These are phyloP conservation scores for Achlya flavicornis DNA, from an alignment of 2,888 invertebrate species.

Conservation along the genomic window DNA sequence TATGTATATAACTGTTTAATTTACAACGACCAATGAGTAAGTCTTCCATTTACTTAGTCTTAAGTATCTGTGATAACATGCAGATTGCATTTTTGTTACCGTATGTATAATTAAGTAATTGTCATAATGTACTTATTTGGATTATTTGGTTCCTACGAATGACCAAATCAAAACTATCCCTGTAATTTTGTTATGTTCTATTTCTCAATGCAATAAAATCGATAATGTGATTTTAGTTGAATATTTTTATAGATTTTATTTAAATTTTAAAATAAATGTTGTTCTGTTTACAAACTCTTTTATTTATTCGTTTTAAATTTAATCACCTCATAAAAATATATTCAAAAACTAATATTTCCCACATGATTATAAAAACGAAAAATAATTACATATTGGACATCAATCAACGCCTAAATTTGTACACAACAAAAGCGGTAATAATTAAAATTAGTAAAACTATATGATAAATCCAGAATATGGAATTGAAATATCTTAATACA, in stretches of 20 bases:
- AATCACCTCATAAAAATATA: slow-evolving; percentile 13
- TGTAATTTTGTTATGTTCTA: neutral
- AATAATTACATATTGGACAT: neutral
- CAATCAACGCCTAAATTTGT: slow-evolving; percentile 38
- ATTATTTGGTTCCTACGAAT: slow-evolving; percentile 27
- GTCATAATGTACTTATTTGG: slow-evolving; percentile 18
- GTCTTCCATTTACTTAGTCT: slow-evolving; percentile 31
- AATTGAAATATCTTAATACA: slow-evolving; percentile 66
- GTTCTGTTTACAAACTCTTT: neutral
- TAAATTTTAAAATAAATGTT: slow-evolving; percentile 9
- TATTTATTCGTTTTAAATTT: neutral
- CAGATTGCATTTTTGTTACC: slow-evolving; percentile 3
- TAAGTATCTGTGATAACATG: slow-evolving; percentile 29
- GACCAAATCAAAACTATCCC: slow-evolving; percentile 17
- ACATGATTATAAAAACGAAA: neutral
- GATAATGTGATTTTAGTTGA: neutral
- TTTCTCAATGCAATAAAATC: slow-evolving; percentile 2
- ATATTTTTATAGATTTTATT: neutral
- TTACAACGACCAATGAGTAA: slow-evolving; percentile 18
- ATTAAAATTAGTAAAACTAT: slow-evolving; percentile 53
- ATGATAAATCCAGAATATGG: slow-evolving; percentile 74
- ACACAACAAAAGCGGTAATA: slow-evolving; percentile 45
- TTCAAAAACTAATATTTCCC: neutral
- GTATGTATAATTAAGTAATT: neutral
- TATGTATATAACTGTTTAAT: neutral